Percentiles rank a stretch among this genome's conserved stretches.
Evolutionary conservation across 2,888 invertebrate genomes (phyloP).

Genomic region (Cinara cedri): DNA sequence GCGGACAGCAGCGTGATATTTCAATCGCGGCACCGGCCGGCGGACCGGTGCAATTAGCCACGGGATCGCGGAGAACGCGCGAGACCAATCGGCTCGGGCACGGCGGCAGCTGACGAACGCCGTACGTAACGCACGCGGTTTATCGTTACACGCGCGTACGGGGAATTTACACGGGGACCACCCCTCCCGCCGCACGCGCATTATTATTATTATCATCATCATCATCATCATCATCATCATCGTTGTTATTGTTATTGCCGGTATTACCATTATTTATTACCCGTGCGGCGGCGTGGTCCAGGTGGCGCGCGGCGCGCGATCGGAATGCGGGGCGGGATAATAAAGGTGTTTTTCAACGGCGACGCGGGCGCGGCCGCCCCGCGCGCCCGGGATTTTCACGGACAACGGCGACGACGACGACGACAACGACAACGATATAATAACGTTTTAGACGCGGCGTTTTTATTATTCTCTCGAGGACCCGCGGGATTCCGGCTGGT

Average conservation of each 20-base stretch:
- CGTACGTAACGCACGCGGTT: neutral
- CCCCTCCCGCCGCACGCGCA: neutral
- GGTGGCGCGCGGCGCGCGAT: conserved; percentile 49
- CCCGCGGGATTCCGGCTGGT: too few relatives aligned
- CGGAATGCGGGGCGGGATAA: conserved; percentile 47
- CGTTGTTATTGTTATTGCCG: too few relatives aligned
- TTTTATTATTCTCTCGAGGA: conserved; percentile 49
- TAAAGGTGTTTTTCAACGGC: conserved; percentile 43
- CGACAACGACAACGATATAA: too few relatives aligned
- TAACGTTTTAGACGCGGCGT: conserved; percentile 46
- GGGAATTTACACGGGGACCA: conserved; percentile 32
- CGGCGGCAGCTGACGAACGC: conserved; percentile 51
- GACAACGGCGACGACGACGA: too few relatives aligned
- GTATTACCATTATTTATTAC: too few relatives aligned
- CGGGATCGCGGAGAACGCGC: conserved; percentile 44
- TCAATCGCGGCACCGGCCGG: conserved; percentile 33
- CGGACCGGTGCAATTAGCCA: conserved; percentile 55
- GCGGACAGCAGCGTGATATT: conserved; percentile 49
- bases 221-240: too few relatives aligned
- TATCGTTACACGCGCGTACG: neutral
- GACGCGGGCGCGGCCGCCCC: neutral
- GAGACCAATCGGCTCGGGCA: conserved; percentile 48
- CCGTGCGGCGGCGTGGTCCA: too few relatives aligned
- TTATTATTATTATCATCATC: too few relatives aligned
- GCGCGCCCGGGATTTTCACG: neutral